Percentiles rank a stretch among this genome's conserved stretches.
Evolutionary conservation across 1,140 invertebrate genomes (phyloP).

Genomic region (Littorina saxatilis): DNA sequence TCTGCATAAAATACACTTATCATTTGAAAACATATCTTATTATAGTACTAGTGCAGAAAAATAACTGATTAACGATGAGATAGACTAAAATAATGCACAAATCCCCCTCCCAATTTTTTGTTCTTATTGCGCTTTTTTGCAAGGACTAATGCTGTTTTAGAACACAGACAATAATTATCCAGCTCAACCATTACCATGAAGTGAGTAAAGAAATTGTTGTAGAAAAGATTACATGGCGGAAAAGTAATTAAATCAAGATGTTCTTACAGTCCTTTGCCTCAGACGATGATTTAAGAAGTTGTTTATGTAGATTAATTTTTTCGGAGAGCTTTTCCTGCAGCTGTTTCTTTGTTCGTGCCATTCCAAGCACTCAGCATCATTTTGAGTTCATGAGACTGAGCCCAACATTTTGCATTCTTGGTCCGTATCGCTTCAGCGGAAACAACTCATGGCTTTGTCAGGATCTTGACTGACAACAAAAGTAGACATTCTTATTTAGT

Average conservation of each 20-base stretch:
- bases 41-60: too few species aligned
- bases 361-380: neutral
- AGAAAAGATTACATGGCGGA: too few species aligned
- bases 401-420: neutral
- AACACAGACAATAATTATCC: too few species aligned
- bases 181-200: too few species aligned
- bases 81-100: too few species aligned
- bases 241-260: neutral
- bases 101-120: too few species aligned
- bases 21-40: too few species aligned
- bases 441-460: neutral
- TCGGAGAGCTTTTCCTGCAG: neutral
- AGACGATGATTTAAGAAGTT: neutral
- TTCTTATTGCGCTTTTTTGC: neutral
- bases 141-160: neutral
- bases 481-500: neutral
- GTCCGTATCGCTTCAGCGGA: neutral
- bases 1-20: too few species aligned
- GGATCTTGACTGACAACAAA: neutral
- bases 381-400: neutral
- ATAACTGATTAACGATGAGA: too few species aligned
- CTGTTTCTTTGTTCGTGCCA: constrained; percentile 19
- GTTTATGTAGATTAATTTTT: neutral
- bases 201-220: neutral
- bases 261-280: neutral